phyloP scores from a whole-genome alignment of 2,888 invertebrate species.

The Drosophila rellima region DNA sequence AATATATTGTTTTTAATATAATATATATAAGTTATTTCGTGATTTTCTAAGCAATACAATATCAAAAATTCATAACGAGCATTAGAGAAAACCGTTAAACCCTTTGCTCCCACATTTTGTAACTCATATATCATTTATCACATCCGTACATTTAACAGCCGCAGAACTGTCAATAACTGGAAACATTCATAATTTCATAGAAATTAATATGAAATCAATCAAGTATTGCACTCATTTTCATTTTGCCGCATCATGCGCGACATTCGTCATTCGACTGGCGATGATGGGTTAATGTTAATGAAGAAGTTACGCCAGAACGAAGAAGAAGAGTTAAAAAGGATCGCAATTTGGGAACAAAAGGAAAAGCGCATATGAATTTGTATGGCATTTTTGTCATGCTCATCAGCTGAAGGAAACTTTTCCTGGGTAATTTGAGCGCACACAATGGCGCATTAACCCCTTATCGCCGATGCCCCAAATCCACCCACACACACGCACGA shows the following conservation, averaged over 20 bases:
- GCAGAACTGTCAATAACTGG: conserved; percentile 44
- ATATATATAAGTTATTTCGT: no score
- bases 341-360: conserved; percentile 22
- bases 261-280: conserved; percentile 16
- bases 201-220: conserved; percentile 80
- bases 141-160: conserved; percentile 25
- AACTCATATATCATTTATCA: conserved; percentile 46
- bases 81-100: background rate
- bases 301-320: conserved; percentile 61
- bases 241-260: conserved; percentile 56
- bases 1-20: no score
- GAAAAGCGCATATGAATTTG: conserved; percentile 43
- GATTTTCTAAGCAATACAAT: background rate
- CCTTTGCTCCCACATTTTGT: background rate
- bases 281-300: conserved; percentile 60
- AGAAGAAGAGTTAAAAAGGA: conserved; percentile 45
- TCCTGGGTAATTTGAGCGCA: conserved; percentile 69
- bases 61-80: background rate
- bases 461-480: conserved; percentile 52
- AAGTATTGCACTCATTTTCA: conserved; percentile 55
- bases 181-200: conserved; percentile 63
- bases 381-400: conserved; percentile 71
- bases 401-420: conserved; percentile 48
- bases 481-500: background rate
- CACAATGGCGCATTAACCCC: conserved; percentile 73